Evolutionary conservation across 2,888 invertebrate genomes (phyloP).

Genomic region (Troides helena): DNA sequence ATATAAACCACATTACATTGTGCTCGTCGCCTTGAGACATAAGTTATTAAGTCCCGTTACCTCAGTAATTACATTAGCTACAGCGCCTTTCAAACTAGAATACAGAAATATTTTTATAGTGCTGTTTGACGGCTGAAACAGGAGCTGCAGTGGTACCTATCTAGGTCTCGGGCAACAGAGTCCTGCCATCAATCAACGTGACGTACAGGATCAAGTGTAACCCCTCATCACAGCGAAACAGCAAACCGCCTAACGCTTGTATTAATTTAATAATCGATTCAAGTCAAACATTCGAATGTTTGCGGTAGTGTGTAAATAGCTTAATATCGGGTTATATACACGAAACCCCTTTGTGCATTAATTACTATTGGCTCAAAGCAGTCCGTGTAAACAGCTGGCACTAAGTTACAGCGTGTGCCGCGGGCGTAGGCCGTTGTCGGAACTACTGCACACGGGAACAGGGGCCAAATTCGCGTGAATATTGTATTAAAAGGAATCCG

Average conservation of each 20-base stretch:
- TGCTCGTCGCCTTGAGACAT: no score
- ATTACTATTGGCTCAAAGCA: conserved; percentile 38
- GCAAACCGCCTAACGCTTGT: conserved; percentile 1
- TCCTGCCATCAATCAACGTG: no score
- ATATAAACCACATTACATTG: no score
- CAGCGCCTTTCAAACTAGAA: no score
- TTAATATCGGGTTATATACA: conserved; percentile 29
- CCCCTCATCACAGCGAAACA: background rate
- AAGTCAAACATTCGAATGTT: conserved; percentile 26
- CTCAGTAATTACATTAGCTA: no score
- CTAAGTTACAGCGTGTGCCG: conserved; percentile 28
- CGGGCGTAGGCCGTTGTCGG: background rate
- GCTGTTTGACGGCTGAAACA: no score
- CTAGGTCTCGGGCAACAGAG: no score
- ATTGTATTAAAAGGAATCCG: background rate
- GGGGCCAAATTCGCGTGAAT: conserved; percentile 7
- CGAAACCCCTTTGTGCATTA: conserved; percentile 43
- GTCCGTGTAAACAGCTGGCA: conserved; percentile 25
- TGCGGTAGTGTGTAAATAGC: conserved; percentile 26
- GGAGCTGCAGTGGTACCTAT: no score
- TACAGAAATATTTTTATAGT: no score
- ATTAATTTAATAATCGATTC: conserved; percentile 25
- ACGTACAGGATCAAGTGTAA: background rate
- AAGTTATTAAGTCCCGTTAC: no score
- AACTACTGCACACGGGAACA: conserved; percentile 4